Evolutionary conservation across 2,113 vertebrate species (phyloP), one percentile per base, ranked within the genome.

Genomic region (Gasterosteus aculeatus): DNA sequence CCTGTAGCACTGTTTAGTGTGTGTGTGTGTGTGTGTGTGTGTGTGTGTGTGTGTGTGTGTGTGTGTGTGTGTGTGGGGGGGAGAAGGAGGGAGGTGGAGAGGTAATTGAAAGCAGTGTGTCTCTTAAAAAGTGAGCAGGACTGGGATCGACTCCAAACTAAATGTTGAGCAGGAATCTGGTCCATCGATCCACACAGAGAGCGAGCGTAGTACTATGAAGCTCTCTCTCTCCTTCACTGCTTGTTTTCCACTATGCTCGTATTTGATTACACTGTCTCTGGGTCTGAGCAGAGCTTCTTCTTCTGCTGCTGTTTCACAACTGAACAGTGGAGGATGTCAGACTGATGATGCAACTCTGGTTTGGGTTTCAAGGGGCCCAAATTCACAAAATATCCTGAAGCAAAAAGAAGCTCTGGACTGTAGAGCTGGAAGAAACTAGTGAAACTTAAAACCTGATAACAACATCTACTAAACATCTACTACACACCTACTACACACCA

Each of bases 101-200:
- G 86, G 77, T 86, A 90, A 89, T 86, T 89, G 83, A 73, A 89
- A 91, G 91, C 90, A 90, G 89, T 69, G 22, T 26, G 22, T 26
- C 22, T 26, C 22, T 26, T 26, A 26, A 26, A 26, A 26, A 26
- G 22, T 26, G 89, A 57, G 81, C 80, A 72, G 83, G 44, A 74
- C 84, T 90, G 93, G 92, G 92, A 91, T 87, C 8, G 0, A 12
- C 26, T 94, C 94, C 93, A 94, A 94, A 84, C 91, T 63, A 90
- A 93, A 92, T 92, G 91, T 93, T 92, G 86, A 87, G 82, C 89
- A 86, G 92, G 89, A 89, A 91, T 90, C 81, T 83, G 73, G 76
- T 93, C 90, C 92, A 93, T 92, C 82, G 62, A 60, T 72, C 79
- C 70, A 63, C 68, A 59, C 70, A 35, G 60, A 38, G 60, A 33